phyloP scores from a whole-genome alignment of 2,113 vertebrate genomes.

The Copsychus sechellarum region DNA sequence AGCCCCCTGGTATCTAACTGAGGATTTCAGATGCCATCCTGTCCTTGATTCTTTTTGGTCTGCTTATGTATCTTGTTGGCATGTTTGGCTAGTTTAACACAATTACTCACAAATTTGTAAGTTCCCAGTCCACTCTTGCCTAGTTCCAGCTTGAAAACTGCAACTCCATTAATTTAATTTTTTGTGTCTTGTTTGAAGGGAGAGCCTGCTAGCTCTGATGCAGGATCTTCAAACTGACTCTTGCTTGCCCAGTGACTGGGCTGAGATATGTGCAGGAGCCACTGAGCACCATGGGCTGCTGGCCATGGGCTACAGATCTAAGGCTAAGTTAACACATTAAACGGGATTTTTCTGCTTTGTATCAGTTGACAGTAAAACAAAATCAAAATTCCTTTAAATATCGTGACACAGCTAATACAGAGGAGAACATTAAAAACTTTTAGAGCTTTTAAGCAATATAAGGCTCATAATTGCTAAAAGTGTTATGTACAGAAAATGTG shows the following conservation, averaged over 20 bases:
- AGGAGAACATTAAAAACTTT: not conserved
- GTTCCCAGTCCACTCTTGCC: not conserved
- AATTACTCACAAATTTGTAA: accelerated
- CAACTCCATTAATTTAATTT: not conserved
- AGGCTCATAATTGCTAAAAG: not conserved
- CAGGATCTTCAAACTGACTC: not conserved
- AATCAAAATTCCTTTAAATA: not conserved
- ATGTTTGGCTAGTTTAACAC: not conserved
- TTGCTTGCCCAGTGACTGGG: not conserved
- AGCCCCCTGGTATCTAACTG: not conserved
- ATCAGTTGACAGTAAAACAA: not conserved
- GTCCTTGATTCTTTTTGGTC: too few species aligned
- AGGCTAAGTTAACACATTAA: not conserved
- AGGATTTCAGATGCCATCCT: not conserved
- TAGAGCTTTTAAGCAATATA: not conserved
- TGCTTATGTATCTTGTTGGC: not conserved
- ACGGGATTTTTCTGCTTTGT: not conserved
- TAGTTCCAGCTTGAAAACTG: not conserved
- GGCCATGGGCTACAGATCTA: not conserved
- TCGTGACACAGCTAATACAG: not conserved
- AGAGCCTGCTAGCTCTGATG: not conserved
- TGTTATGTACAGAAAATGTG: not conserved
- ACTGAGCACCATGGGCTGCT: not conserved
- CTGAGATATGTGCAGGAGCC: not conserved
- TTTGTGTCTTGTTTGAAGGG: not conserved